Evolutionary conservation across 2,113 vertebrate genomes (phyloP), one percentile per base, ranked within the genome.

Genomic region (Uropsilus gracilis): DNA sequence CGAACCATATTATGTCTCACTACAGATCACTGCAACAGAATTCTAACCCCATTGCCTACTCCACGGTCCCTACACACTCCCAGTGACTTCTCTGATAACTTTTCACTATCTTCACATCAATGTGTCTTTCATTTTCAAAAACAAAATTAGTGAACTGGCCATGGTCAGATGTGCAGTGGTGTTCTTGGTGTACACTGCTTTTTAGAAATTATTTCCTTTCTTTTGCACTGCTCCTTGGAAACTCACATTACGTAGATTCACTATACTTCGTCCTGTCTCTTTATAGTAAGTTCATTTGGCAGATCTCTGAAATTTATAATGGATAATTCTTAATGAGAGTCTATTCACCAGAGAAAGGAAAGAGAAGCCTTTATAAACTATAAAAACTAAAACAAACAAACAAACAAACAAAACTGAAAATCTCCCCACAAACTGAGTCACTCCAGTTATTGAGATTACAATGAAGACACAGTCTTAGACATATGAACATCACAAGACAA

Each of bases 281-380:
- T 48, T 55, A 12, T 48, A n/a, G 28, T 92, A 10, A 26, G n/a
- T 91, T 77, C 26, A 63, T n/a, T n/a, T n/a, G n/a, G 16, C 22
- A 95, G 72, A 78, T 42, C 34, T 84, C 34, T 50, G 44, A 96
- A 76, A 92, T 90, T 44, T 24, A 10, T 37, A 89, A 81, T 5
- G 6, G 26, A 1, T 32, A 63, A 95, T 83, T 83, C 30, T 86
- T 87, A 87, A 61, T 61, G 26, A 53, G 17, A 78, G 26, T 42
- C 39, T 71, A 46, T 20, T 39, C 46, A 66, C 68, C 44, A 64
- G 30, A 26, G 34, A 77, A 84, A 59, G 76, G 28, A 73, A 24
- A n/a, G 34, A 53, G 50, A 17, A 63, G 44, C 4, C 17, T 80
- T 82, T 93, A 32, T 20, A 90, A 59, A 68, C 34, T 78, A 42